Evolutionary conservation across 2,797 vertebrate genomes (phyloP).

Genomic region (Falco biarmicus): DNA sequence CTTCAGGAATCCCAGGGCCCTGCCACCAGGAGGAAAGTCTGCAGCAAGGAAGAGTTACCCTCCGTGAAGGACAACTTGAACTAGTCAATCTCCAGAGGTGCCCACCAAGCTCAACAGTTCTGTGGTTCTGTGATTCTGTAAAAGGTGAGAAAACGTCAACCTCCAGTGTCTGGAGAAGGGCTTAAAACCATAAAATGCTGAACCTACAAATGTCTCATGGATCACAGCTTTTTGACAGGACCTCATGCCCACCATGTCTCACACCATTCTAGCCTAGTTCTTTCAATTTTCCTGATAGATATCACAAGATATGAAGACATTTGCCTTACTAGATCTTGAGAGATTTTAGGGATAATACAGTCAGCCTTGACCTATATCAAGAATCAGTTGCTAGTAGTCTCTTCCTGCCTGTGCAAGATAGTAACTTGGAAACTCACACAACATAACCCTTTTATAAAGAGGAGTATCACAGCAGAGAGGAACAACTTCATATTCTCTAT

Average conservation of each 20-base stretch:
- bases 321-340: not conserved
- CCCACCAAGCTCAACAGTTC: rapidly evolving
- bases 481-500: not conserved
- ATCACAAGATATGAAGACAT: not conserved
- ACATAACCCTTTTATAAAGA: not conserved
- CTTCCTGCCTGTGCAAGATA: not conserved
- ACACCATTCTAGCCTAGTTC: not conserved
- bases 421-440: not conserved
- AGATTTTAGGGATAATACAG: not conserved
- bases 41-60: not conserved
- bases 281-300: not conserved
- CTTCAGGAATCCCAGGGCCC: not conserved
- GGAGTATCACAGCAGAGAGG: not conserved
- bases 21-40: not conserved
- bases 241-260: not conserved
- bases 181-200: not conserved
- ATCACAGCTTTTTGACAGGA: not conserved
- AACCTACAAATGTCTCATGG: not conserved
- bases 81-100: not conserved
- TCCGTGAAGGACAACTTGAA: rapidly evolving
- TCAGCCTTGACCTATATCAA: not conserved
- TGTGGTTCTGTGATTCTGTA: not conserved
- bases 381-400: not conserved
- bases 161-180: not conserved
- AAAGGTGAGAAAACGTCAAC: not conserved